Evolutionary conservation across 2,113 vertebrate species (phyloP), one percentile per base, ranked within the genome.

Genomic region (Oryzias javanicus): DNA sequence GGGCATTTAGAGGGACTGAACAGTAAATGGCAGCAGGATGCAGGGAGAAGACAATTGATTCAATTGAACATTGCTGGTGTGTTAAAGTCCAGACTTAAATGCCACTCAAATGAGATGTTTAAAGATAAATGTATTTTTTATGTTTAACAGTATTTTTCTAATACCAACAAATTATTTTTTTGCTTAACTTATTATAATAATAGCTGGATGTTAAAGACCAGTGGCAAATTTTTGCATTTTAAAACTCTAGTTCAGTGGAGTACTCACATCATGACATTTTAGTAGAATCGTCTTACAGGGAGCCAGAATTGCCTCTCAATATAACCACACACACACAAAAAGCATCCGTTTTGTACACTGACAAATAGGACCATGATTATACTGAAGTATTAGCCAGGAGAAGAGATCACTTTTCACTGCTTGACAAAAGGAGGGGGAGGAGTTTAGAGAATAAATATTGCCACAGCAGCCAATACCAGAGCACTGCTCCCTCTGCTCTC

Each of bases 361-460:
- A 85, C 87, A 86, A 69, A 72, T 49, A 70, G 49, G 49, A 22
- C 72, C 71, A 72, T 51, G 76, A 71, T 85, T 86, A 86, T 80
- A 86, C 80, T 73, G 76, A 88, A 67, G 60, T 80, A 85, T 88
- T 73, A 82, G 81, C 83, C 83, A 75, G 83, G 49, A 72, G 82
- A 71, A 85, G 81, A 86, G 74, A 82, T 79, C 41, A 55, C 84
- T 81, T 91, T 89, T 91, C 85, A 91, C 42, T 67, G 67, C 83
- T 69, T 79, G 69, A 90, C 89, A 91, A 91, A 91, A 60, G 84
- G 60, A 74, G 73, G 44, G 62, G 67, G 76, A 85, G 89, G 86
- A 87, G 86, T 67, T 35, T 64, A 49, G 54, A 57, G 67, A 68
- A 70, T 78, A 87, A 79, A 86, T 82, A 82, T 80, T 79, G 74